Conservation (phyloP, 2,797 vertebrate species). For the Semotilus atromaculatus region DNA sequence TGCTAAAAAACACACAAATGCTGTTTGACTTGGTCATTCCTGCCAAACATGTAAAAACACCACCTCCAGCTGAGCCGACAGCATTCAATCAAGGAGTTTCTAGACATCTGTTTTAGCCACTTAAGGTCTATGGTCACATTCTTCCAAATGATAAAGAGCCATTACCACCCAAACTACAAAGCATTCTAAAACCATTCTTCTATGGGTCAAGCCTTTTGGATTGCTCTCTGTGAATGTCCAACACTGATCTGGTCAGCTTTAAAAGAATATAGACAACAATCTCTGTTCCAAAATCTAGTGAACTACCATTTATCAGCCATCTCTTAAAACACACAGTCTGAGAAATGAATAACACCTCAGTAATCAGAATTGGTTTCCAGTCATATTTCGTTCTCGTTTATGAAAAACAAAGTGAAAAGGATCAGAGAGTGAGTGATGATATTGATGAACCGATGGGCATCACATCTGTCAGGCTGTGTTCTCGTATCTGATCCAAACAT, state of each 20-base stretch:
- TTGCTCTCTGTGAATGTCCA: background rate
- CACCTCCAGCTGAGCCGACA: conserved; percentile 42
- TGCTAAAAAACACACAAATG: conserved; percentile 47
- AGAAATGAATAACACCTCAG: background rate
- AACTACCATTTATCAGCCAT: background rate
- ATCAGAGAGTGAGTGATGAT: conserved; percentile 18
- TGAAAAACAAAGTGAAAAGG: conserved; percentile 11
- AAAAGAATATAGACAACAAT: background rate
- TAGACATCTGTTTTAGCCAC: conserved; percentile 53
- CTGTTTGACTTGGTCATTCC: conserved; percentile 2
- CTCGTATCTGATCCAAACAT: conserved; percentile 48
- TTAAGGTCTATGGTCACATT: conserved; percentile 45
- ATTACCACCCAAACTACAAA: conserved; percentile 28
- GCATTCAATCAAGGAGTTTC: conserved; percentile 34
- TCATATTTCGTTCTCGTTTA: background rate
- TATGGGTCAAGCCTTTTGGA: conserved; percentile 20
- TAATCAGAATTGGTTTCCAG: background rate
- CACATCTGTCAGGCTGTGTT: conserved; percentile 50
- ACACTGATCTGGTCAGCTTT: conserved; percentile 6
- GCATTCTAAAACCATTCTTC: conserved; percentile 5
- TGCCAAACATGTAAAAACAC: conserved; percentile 39
- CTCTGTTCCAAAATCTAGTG: background rate
- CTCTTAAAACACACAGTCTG: conserved; percentile 7
- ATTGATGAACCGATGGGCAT: conserved; percentile 33
- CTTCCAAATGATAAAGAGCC: conserved; percentile 34